These are phyloP conservation scores for Cervus canadensis DNA, from an alignment of 2,113 vertebrate genomes.

Conservation along the genomic window DNA sequence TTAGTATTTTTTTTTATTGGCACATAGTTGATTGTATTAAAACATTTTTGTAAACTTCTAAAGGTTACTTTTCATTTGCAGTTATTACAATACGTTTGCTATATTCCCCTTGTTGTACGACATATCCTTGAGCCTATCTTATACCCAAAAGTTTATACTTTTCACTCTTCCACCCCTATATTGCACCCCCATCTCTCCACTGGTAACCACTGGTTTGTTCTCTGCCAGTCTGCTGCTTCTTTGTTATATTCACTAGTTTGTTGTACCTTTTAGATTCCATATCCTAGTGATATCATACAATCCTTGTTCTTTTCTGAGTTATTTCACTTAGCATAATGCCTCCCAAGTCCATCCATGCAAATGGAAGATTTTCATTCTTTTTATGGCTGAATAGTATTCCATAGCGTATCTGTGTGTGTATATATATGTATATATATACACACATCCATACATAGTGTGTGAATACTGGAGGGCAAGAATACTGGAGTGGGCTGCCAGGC, in stretches of 20 bases:
- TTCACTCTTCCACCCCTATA: too few relatives aligned
- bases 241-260: background rate
- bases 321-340: background rate
- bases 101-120: background rate
- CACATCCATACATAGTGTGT: background rate
- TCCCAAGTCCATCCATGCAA: background rate
- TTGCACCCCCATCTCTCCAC: background rate
- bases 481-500: background rate
- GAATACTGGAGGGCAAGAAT: background rate
- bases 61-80: background rate
- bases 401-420: background rate
- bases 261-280: background rate
- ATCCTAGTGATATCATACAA: background rate
- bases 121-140: background rate
- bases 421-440: rapidly evolving
- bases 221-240: background rate
- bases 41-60: background rate
- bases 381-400: background rate
- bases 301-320: background rate
- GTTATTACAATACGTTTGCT: background rate
- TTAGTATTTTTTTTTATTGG: background rate
- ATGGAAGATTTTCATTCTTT: background rate
- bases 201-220: background rate
- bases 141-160: background rate
- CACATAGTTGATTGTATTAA: background rate